Percentiles rank a stretch among this genome's conserved stretches.
Conservation (phyloP, 30 jellyfish, hydroid and myxozoan species). For the Rhopilema esculentum region DNA sequence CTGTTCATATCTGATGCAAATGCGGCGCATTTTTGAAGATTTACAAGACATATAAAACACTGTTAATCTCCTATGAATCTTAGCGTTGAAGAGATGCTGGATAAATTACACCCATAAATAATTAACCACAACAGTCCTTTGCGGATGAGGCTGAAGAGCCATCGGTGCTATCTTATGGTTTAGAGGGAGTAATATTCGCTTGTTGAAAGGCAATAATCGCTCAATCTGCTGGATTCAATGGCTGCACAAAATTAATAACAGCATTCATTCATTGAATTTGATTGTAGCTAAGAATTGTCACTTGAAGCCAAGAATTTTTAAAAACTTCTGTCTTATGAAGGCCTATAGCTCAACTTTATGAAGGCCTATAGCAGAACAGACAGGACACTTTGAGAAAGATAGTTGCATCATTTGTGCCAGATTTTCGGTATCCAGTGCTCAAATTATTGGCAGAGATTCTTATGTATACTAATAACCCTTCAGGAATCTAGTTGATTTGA, state of each 20-base stretch:
- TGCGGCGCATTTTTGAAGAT: neutral
- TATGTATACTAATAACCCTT: too few species aligned
- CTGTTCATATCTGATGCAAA: neutral
- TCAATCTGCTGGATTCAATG: neutral
- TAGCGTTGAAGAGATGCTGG: neutral
- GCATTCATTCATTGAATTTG: neutral
- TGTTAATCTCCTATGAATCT: neutral
- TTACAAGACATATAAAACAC: neutral
- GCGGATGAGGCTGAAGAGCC: slow-evolving; percentile 41
- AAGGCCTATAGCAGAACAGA: too few species aligned
- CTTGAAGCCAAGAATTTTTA: too few species aligned
- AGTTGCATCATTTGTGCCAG: too few species aligned
- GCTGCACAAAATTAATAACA: neutral
- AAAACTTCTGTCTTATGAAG: too few species aligned
- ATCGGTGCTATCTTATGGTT: neutral
- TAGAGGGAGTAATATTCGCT: neutral
- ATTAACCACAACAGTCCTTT: slow-evolving; percentile 1
- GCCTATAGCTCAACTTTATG: too few species aligned
- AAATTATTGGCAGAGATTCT: too few species aligned
- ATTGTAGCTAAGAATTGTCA: neutral
- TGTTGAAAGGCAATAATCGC: slow-evolving; percentile 15
- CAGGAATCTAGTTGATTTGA: too few species aligned
- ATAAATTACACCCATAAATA: neutral
- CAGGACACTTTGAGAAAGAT: too few species aligned
- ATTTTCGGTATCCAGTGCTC: too few species aligned